Base-by-base conservation (phyloP, 2,113 vertebrate species). In the Bombycilla garrulus region DNA sequence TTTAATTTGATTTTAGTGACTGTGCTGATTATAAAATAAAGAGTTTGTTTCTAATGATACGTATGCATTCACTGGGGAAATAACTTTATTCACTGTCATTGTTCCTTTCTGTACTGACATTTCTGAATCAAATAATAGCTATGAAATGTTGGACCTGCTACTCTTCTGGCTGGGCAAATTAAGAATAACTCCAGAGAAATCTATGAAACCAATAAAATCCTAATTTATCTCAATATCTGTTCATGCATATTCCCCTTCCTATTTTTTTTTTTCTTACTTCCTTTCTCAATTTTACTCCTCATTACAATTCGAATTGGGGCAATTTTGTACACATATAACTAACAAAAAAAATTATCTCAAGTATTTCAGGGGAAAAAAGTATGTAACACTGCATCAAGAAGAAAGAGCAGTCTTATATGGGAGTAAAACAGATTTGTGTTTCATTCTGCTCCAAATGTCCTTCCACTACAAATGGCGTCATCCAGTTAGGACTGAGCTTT, bases 1-100 rank as follows among this genome's bases (percentile, higher is more conserved):
- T 90, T 95, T 92, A 65, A 79, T 93, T 92, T 90, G 48, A 90
- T 95, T 93, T 88, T 90, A 89, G 70, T 76, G 38, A 76, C 81
- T 94, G 50, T 92, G 86, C 50, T 85, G 64, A 85, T 89, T 92
- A 80, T 88, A 91, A 95, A 96, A 93, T 93, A 88, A 82, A 81
- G 54, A 86, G 24, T 92, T 92, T 38, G 88, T 18, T 83, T 79
- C 56, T 87, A 91, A 79, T 86, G 12, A 76, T 86, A 87, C 58
- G 51, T 64, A 65, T 58, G 26, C 48, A 93, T 86, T 95, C 78
- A 38, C 64, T 77, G 90, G 72, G 64, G 61, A 72, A 84, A 76
- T 78, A 70, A n/a, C n/a, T 81, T 93, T 81, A 78, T 95, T 92
- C 62, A 50, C n/a, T 81, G 35, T 7, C 51, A 56, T 26, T 44